phyloP scores from a whole-genome alignment of 2,888 invertebrate genomes.

The Brachypterus glaber region DNA sequence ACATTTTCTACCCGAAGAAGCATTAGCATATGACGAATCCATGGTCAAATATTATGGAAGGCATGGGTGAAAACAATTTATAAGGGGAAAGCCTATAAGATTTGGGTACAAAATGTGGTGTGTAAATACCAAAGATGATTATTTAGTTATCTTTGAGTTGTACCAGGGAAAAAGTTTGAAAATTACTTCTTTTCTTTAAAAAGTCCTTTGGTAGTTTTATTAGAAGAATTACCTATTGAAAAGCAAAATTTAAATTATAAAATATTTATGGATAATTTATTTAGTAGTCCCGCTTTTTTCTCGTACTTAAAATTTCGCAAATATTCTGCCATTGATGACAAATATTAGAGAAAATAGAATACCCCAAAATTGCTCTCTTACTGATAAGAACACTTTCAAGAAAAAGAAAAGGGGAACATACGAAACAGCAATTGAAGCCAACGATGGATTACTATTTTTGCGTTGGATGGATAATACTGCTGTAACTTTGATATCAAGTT shows the following conservation, averaged over 20 bases:
- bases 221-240: slow-evolving; percentile 6
- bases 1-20: slow-evolving; percentile 32
- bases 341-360: slow-evolving; percentile 13
- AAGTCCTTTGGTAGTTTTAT: slow-evolving; percentile 7
- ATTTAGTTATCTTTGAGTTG: slow-evolving; percentile 8
- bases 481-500: slow-evolving; percentile 15
- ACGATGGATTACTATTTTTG: slow-evolving; percentile 12
- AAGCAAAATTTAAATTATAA: slow-evolving; percentile 7
- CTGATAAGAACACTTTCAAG: slow-evolving; percentile 10
- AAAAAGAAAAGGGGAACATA: slow-evolving; percentile 14
- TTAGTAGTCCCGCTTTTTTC: neutral
- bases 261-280: slow-evolving; percentile 8
- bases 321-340: slow-evolving; percentile 10
- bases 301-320: slow-evolving; percentile 1
- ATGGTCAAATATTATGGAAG: slow-evolving; percentile 23
- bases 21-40: slow-evolving; percentile 22
- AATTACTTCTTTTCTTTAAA: slow-evolving; percentile 4
- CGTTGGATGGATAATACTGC: slow-evolving; percentile 18
- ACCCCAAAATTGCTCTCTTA: slow-evolving; percentile 1
- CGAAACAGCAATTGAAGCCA: slow-evolving; percentile 12
- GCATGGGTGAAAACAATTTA: slow-evolving; percentile 23
- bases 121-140: slow-evolving; percentile 6
- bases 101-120: slow-evolving; percentile 13
- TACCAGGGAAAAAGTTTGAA: slow-evolving; percentile 8
- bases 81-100: slow-evolving; percentile 22